These are phyloP conservation scores for Acanthosepion pharaonis DNA, from an alignment of 2,888 invertebrate species.

Conservation along the genomic window DNA sequence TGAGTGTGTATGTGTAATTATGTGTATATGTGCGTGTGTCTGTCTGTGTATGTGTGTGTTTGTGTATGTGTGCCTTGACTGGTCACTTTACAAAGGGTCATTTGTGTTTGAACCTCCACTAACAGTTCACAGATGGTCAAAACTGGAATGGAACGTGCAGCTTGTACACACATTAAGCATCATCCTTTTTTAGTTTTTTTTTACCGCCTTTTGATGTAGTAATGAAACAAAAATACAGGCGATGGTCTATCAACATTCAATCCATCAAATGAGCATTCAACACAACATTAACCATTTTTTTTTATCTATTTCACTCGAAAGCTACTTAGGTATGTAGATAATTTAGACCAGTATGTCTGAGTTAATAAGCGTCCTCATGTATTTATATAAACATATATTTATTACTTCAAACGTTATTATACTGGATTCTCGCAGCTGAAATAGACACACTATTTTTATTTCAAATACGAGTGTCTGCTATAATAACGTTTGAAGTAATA, in stretches of 20 bases:
- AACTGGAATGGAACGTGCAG: not conserved
- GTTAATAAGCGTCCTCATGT: not conserved
- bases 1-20: too few species aligned
- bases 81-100: not conserved
- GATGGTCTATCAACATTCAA: not conserved
- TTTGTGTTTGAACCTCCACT: not conserved
- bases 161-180: not conserved
- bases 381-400: not conserved
- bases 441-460: too few species aligned
- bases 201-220: not conserved
- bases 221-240: not conserved
- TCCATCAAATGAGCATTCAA: not conserved
- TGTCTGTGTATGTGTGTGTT: too few species aligned
- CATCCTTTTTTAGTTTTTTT: not conserved
- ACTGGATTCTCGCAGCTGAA: too few species aligned
- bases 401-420: too few species aligned
- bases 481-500: too few species aligned
- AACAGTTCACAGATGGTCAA: not conserved
- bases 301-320: not conserved
- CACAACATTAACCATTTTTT: not conserved
- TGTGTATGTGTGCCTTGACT: not conserved
- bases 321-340: not conserved
- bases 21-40: too few species aligned
- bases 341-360: too few species aligned
- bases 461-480: too few species aligned